These are phyloP conservation scores for Bruchidius siliquastri DNA, from an alignment of 2,888 invertebrate genomes.

Conservation along the genomic window DNA sequence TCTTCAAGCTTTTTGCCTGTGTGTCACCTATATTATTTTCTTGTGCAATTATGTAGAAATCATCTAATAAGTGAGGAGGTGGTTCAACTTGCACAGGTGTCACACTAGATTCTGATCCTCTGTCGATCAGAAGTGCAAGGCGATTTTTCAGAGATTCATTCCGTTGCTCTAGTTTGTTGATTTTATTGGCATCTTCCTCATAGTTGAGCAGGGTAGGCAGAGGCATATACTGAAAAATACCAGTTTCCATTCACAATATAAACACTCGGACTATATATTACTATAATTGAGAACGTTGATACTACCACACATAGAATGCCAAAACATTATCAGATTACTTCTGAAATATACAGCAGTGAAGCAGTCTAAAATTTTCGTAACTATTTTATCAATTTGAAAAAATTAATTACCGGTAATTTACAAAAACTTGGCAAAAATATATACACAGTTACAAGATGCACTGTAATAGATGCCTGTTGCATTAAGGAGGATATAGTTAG, in stretches of 20 bases:
- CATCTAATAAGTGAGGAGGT: slow-evolving; percentile 79
- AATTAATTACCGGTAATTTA: too few relatives aligned
- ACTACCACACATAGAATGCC: too few relatives aligned
- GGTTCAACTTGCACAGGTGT: slow-evolving; percentile 64
- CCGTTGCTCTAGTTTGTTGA: slow-evolving; percentile 80
- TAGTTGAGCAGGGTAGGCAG: slow-evolving; percentile 80
- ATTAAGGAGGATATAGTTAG: too few relatives aligned
- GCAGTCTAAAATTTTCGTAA: too few relatives aligned
- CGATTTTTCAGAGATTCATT: slow-evolving; percentile 65
- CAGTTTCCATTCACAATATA: background rate
- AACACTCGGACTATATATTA: too few relatives aligned
- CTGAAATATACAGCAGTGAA: too few relatives aligned
- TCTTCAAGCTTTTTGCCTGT: slow-evolving; percentile 73
- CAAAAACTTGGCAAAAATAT: too few relatives aligned
- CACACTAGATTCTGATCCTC: slow-evolving; percentile 45
- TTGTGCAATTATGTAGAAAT: slow-evolving; percentile 85
- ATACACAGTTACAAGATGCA: too few relatives aligned
- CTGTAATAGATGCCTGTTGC: too few relatives aligned
- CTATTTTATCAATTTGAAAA: too few relatives aligned
- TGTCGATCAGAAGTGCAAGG: slow-evolving; percentile 51
- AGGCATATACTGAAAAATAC: slow-evolving; percentile 68
- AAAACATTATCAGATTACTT: too few relatives aligned
- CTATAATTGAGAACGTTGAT: too few relatives aligned
- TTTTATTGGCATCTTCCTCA: slow-evolving; percentile 77
- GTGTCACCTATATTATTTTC: slow-evolving; percentile 58